These are phyloP conservation scores for Lutraria lutraria DNA, from an alignment of 2,888 invertebrate genomes.

Conservation along the genomic window DNA sequence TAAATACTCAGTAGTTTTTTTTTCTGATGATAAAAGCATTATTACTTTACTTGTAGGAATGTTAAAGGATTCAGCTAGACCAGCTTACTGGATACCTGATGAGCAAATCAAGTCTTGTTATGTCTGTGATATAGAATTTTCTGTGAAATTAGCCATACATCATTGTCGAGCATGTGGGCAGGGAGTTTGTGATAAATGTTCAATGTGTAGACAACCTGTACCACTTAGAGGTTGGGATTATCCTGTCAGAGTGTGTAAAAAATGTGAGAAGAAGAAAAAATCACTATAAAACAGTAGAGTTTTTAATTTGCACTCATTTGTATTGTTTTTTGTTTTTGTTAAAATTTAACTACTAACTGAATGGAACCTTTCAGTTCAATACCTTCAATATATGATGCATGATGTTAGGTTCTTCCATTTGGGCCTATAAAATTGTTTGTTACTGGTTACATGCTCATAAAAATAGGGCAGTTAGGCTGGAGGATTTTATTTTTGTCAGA, in stretches of 20 bases:
- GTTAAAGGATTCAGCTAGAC: constrained; percentile 92
- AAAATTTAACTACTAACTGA: too few species aligned
- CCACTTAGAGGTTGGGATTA: constrained; percentile 88
- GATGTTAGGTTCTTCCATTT: too few species aligned
- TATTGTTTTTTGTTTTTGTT: too few species aligned
- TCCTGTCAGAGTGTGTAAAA: constrained; percentile 87
- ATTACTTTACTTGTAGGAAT: constrained; percentile 74
- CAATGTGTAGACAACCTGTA: constrained; percentile 85
- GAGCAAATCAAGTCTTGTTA: constrained; percentile 90
- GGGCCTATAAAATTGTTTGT: too few species aligned
- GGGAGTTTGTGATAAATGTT: constrained; percentile 90
- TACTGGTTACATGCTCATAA: too few species aligned
- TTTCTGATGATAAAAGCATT: background rate
- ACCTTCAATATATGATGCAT: too few species aligned
- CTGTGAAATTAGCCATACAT: constrained; percentile 88
- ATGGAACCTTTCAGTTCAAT: too few species aligned
- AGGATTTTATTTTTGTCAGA: too few species aligned
- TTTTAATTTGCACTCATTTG: background rate
- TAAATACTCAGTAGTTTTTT: background rate
- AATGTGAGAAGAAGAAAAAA: constrained; percentile 84
- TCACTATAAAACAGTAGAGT: constrained; percentile 23
- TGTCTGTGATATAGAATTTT: constrained; percentile 90
- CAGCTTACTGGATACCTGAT: constrained; percentile 94
- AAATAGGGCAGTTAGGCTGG: too few species aligned
- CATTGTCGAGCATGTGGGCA: constrained; percentile 92